Conservation (phyloP, 2,797 vertebrate genomes). For the Melanotaenia parkinsoni region DNA sequence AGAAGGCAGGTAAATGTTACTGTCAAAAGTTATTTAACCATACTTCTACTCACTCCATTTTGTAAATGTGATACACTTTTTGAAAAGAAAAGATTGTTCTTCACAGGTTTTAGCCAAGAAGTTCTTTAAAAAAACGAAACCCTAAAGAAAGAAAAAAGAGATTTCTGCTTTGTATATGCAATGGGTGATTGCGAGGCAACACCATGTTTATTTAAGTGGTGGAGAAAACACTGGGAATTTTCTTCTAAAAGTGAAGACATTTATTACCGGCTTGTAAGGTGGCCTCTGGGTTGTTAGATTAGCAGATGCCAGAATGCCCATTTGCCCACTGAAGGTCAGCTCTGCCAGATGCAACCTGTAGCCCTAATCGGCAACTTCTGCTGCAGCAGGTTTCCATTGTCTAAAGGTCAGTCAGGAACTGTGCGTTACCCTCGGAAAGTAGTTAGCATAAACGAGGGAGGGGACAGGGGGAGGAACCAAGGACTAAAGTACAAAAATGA, state of each 20-base stretch:
- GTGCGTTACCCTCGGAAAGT: constrained; percentile 59
- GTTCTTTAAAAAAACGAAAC: constrained; percentile 6
- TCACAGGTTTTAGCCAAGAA: neutral
- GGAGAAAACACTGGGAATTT: constrained; percentile 43
- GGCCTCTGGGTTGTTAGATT: constrained; percentile 50
- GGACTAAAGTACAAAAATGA: constrained; percentile 61
- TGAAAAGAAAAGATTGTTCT: constrained; percentile 5
- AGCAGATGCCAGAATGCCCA: constrained; percentile 54
- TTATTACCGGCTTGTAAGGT: constrained; percentile 43
- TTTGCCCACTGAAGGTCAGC: constrained; percentile 68
- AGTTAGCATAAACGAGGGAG: constrained; percentile 60
- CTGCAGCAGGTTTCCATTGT: constrained; percentile 70
- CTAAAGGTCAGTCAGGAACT: constrained; percentile 75
- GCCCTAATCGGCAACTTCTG: constrained; percentile 68
- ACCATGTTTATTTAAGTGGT: constrained; percentile 21
- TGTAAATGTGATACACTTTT: constrained; percentile 28
- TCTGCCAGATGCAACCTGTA: constrained; percentile 60
- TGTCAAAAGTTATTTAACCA: constrained; percentile 5
- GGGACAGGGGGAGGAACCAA: constrained; percentile 56
- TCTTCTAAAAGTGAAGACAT: constrained; percentile 45
- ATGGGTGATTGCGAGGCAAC: neutral
- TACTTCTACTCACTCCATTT: constrained; percentile 4
- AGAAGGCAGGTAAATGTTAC: neutral
- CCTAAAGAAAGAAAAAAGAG: neutral
- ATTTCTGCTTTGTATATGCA: neutral